Evolutionary conservation across 2,797 vertebrate genomes (phyloP).

Genomic region (Dipus sagitta): DNA sequence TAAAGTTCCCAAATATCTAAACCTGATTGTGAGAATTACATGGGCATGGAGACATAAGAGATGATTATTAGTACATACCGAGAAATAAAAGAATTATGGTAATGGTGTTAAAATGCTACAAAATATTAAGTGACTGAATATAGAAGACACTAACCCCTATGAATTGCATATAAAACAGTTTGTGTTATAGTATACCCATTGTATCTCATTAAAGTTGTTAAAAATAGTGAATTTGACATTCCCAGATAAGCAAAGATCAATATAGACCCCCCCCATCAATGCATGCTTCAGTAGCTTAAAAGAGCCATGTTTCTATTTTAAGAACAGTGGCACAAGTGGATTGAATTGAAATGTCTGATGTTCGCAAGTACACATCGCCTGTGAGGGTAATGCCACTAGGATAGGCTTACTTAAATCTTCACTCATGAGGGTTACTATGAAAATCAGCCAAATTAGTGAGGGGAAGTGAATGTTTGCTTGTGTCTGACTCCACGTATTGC

Average conservation of each 20-base stretch:
- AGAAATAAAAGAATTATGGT: not conserved
- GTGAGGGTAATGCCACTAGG: not conserved
- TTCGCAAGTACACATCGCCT: not conserved
- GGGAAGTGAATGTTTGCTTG: not conserved
- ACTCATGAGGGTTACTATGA: not conserved
- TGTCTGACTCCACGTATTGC: not conserved
- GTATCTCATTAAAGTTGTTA: not conserved
- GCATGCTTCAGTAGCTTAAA: constrained; percentile 1
- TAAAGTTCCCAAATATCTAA: not conserved
- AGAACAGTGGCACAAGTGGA: not conserved
- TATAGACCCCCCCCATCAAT: not conserved
- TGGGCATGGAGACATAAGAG: accelerated
- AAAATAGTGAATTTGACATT: not conserved
- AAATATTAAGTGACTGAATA: not conserved
- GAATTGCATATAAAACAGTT: not conserved
- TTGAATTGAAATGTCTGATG: constrained; percentile 41
- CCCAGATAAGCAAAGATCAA: not conserved
- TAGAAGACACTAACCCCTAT: not conserved
- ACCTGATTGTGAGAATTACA: not conserved
- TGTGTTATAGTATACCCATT: not conserved
- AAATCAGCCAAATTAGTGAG: constrained; percentile 13
- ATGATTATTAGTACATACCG: accelerated
- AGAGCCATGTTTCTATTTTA: not conserved
- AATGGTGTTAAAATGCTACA: accelerated
- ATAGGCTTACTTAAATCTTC: not conserved